phyloP scores from a whole-genome alignment of 2,113 vertebrate genomes.

The Australoheros scitulus region DNA sequence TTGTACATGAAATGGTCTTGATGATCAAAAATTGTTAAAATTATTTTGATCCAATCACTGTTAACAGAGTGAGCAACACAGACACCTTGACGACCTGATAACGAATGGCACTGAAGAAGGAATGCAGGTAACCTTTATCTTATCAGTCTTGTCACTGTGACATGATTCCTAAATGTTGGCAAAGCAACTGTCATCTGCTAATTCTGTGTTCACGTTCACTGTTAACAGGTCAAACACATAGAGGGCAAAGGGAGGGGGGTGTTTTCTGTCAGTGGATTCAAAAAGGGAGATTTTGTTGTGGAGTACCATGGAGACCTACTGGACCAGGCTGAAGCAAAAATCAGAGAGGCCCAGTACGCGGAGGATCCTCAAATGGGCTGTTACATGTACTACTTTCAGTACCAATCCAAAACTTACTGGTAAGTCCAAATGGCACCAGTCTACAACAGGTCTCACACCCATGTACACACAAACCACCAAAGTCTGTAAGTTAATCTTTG shows the following conservation, averaged over 20 bases:
- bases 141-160: not conserved
- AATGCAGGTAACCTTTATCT: constrained; percentile 84
- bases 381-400: constrained; percentile 99
- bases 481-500: not conserved
- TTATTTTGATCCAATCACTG: not conserved
- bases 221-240: constrained; percentile 86
- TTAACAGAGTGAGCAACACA: constrained; percentile 88
- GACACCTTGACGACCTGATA: constrained; percentile 88
- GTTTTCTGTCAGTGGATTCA: constrained; percentile 67
- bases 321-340: constrained; percentile 86
- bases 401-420: constrained; percentile 93
- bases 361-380: constrained; percentile 91
- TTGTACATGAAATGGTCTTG: not conserved
- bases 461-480: not conserved
- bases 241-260: constrained; percentile 91
- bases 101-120: constrained; percentile 89
- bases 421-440: constrained; percentile 68
- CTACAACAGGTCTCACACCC: not conserved
- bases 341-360: constrained; percentile 86
- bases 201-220: not conserved
- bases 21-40: too few species aligned
- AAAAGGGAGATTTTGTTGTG: constrained; percentile 76
- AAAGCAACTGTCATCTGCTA: not conserved
- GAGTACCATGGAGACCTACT: constrained; percentile 80
- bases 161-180: not conserved